Evolutionary conservation across 1,140 invertebrate species (phyloP).

Genomic region (Bacillus rossius): DNA sequence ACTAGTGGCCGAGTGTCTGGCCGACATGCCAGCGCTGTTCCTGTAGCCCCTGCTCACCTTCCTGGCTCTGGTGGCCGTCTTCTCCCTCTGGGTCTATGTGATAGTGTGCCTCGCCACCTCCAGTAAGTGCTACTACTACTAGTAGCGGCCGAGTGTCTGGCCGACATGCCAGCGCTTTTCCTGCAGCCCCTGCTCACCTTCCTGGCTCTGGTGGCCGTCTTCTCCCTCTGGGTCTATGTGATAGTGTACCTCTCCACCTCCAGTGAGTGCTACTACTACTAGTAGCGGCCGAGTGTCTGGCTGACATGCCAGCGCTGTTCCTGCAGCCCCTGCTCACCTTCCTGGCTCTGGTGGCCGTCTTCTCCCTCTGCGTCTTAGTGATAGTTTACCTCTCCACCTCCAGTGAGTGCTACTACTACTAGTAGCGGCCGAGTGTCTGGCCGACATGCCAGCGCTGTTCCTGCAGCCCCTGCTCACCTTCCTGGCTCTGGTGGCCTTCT

Average conservation of each 20-base stretch:
- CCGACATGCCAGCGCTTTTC: slow-evolving; percentile 76
- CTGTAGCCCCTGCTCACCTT: slow-evolving; percentile 86
- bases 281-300: too few species aligned
- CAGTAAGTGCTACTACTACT: too few species aligned
- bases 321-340: slow-evolving; percentile 86
- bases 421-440: too few species aligned
- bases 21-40: slow-evolving; percentile 76
- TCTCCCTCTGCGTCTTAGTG: slow-evolving; percentile 78
- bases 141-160: too few species aligned
- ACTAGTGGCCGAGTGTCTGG: too few species aligned
- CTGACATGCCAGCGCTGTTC: slow-evolving; percentile 76
- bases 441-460: slow-evolving; percentile 76
- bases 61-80: slow-evolving; percentile 67
- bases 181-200: slow-evolving; percentile 86
- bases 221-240: slow-evolving; percentile 78
- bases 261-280: too few species aligned
- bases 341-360: slow-evolving; percentile 67
- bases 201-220: slow-evolving; percentile 67
- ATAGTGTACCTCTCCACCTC: slow-evolving; percentile 64
- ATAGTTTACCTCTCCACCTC: slow-evolving; percentile 64
- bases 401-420: too few species aligned
- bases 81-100: slow-evolving; percentile 78
- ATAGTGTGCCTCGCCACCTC: slow-evolving; percentile 65
- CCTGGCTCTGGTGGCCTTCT: slow-evolving; percentile 67
- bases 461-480: slow-evolving; percentile 86